Evolutionary conservation across 2,113 vertebrate species (phyloP), one percentile per base, ranked within the genome.

Genomic region (Marmota monax): DNA sequence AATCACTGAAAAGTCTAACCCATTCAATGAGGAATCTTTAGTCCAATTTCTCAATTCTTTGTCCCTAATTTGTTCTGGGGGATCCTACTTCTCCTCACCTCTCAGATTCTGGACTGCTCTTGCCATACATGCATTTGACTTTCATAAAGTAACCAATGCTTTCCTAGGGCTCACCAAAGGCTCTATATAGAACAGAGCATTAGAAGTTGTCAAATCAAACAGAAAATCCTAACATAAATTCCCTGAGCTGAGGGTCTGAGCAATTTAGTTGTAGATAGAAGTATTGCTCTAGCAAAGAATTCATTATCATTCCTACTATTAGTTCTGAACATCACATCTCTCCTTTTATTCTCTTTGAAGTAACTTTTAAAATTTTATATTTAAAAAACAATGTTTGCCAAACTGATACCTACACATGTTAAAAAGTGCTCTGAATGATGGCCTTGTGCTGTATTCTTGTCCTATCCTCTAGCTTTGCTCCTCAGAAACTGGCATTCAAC

Each of bases 371-470:
- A 17, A 7, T 76, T 89, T 61, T 32, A 16, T 25, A 37, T 32
- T 87, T 72, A 74, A 20, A 29, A 2, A 76, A 73, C 5, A 56
- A 45, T 48, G 11, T 88, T 87, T 90, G 37, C 10, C 58, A 42
- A 88, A n/a, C 10, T 22, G 27, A 18, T 22, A n/a, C 25, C 37
- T 67, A 85, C 4, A 37, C 5, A 90, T 16, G 6, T 80, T 92
- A 9, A 11, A 78, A 92, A 2, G 32, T 74, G 65, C 39, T 79
- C 32, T 32, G 32, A 72, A 23, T 5, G 4, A 27, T 22, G 45
- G 34, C 6, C 9, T 61, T 12, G 1, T 8, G 7, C 3, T 23
- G 9, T 0, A 12, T 2, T 12, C 27, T 77, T 17, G 1, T 23
- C 4, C 23, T 77, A 45, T 7, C 10, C 32, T 74, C 20, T 72